Evolutionary conservation across 1,140 invertebrate genomes (phyloP).

Genomic region (Schlechtendalia chinensis): DNA sequence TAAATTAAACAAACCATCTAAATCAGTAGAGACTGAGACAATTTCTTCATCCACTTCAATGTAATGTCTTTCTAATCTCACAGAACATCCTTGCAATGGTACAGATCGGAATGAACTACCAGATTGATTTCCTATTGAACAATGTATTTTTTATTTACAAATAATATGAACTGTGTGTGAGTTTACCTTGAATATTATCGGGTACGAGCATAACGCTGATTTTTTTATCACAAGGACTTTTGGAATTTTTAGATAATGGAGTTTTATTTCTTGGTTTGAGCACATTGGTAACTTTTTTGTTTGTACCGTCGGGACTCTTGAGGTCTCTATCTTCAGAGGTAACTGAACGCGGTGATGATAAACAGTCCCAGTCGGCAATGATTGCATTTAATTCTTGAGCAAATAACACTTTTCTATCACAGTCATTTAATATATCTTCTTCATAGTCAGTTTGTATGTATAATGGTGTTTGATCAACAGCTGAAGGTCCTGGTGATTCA

Average conservation of each 20-base stretch:
- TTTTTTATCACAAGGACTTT: slow-evolving; percentile 46
- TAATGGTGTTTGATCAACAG: slow-evolving; percentile 44
- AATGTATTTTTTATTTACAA: not conserved
- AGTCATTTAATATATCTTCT: slow-evolving; percentile 46
- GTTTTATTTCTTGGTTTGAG: slow-evolving; percentile 49
- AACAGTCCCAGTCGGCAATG: slow-evolving; percentile 51
- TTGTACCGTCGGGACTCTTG: slow-evolving; percentile 25
- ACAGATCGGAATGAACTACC: slow-evolving; percentile 14
- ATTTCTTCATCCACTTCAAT: slow-evolving; percentile 66
- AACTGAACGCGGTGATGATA: slow-evolving; percentile 50
- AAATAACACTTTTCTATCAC: slow-evolving; percentile 48
- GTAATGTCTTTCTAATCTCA: slow-evolving; percentile 61
- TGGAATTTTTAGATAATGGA: slow-evolving; percentile 37
- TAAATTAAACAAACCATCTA: slow-evolving; percentile 59
- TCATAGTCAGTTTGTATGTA: slow-evolving; percentile 45
- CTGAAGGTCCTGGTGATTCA: slow-evolving; percentile 40
- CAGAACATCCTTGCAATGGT: slow-evolving; percentile 57
- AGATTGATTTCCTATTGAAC: slow-evolving; percentile 28
- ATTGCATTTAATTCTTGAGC: slow-evolving; percentile 51
- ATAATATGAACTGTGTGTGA: not conserved
- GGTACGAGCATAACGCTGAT: slow-evolving; percentile 34
- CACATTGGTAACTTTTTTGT: slow-evolving; percentile 34
- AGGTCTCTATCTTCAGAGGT: slow-evolving; percentile 51
- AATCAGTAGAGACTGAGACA: slow-evolving; percentile 65
- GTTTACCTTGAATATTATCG: slow-evolving; percentile 39